phyloP scores from a whole-genome alignment of 2,113 vertebrate genomes.

The Paracanthobrama guichenoti region DNA sequence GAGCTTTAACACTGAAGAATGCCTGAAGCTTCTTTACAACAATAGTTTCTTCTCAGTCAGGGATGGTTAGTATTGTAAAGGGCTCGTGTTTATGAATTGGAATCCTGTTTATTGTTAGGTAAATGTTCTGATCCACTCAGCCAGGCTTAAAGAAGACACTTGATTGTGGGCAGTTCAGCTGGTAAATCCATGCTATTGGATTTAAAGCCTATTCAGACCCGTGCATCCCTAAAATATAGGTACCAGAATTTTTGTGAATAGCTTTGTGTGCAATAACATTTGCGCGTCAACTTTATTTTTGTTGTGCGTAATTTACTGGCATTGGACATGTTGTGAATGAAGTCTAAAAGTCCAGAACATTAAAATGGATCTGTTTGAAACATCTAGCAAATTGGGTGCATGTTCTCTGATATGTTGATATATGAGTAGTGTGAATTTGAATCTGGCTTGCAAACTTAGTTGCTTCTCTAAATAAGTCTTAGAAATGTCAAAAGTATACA shows the following conservation, averaged over 20 bases:
- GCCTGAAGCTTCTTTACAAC: conserved; percentile 32
- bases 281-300: not conserved
- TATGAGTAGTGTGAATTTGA: not conserved
- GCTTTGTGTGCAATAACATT: not conserved
- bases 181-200: not conserved
- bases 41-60: conserved; percentile 13
- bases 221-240: too few species aligned
- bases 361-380: not conserved
- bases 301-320: not conserved
- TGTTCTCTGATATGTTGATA: too few species aligned
- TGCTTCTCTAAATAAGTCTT: too few species aligned
- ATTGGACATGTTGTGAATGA: not conserved
- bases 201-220: not conserved
- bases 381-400: not conserved
- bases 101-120: conserved; percentile 22
- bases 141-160: not conserved
- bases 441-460: not conserved
- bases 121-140: conserved; percentile 18
- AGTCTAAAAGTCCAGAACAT: not conserved
- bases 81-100: conserved; percentile 13
- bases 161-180: not conserved
- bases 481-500: too few species aligned
- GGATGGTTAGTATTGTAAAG: not conserved
- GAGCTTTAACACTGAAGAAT: not conserved
- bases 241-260: too few species aligned